Base-by-base conservation (phyloP, 2,888 invertebrate species). In the Lottia scabra region DNA sequence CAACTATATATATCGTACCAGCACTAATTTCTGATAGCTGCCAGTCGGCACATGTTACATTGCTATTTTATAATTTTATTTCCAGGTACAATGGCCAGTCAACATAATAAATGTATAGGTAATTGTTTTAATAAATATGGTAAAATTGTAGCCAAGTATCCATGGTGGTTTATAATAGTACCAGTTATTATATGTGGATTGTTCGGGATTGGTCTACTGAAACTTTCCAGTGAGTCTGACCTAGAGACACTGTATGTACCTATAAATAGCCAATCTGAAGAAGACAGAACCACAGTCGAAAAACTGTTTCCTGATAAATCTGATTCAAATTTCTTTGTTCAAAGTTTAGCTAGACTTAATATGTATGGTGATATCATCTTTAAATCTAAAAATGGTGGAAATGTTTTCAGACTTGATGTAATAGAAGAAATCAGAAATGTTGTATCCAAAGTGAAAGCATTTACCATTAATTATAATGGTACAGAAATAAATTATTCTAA, bases 171-270 rank as follows among this genome's bases (percentile, higher is more conserved):
- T 67, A 78, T 80, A 15, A n/a, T 71, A 27, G n/a, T 64, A 26
- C 65, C 71, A 0, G 38, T 72, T 12, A 16, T 74, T 23, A 78
- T 68, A 63, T 84, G 66, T 72, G 77, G 70, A 67, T 81, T 77
- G 15, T 76, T 71, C 19, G 81, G 80, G 15, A 46, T 68, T 1
- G 76, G 76, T 12, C 70, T 76, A 48, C 16, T 75, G 3, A 63
- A 44, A 72, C 38, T 85, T n/a, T 64, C 75, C 13, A 70, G 75
- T 6, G 84, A 82, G 26, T 79, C 76, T 12, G 78, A 81, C 64
- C 68, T 84, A 12, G 79, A 80, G 27, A 74, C 72, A 12, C 75
- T 85, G 2, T 83, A 84, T 68, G 78, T 83, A 5, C 85, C 85
- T 5, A 78, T 78, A n/a, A 81, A 78, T 62, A 83, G 83, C 70